A percentile compares a stretch with the other conserved stretches of the same genome.
Evolutionary conservation across 1,140 invertebrate species (phyloP).

Genomic region (Dysdera silvatica): DNA sequence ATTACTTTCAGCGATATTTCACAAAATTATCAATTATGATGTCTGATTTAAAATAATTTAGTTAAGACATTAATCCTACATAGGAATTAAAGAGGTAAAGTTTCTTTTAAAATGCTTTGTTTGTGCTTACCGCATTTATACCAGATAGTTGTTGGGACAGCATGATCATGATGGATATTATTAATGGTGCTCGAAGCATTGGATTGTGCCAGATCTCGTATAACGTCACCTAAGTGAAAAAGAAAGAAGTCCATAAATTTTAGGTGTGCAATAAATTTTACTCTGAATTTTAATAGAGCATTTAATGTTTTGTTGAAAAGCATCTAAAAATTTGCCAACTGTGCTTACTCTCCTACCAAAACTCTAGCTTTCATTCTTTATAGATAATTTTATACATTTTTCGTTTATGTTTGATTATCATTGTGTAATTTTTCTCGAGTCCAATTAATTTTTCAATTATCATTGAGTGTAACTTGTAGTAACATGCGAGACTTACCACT

Average conservation of each 20-base stretch:
- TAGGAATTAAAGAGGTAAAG: background rate
- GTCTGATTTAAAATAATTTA: background rate
- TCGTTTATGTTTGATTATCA: too few species aligned
- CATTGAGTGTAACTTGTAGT: too few species aligned
- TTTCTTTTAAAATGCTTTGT: background rate
- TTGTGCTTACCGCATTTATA: conserved; percentile 69
- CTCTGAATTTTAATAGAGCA: too few species aligned
- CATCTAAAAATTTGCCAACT: too few species aligned
- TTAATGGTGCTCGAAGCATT: conserved; percentile 61
- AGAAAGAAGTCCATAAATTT: background rate
- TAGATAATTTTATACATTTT: too few species aligned
- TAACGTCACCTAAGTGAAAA: conserved; percentile 47
- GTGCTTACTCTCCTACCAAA: too few species aligned
- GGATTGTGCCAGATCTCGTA: conserved; percentile 62
- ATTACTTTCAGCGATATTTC: background rate
- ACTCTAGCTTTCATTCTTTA: too few species aligned
- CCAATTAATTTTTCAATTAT: too few species aligned
- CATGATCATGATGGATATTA: conserved; percentile 75
- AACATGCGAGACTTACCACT: too few species aligned
- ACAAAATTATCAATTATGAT: background rate
- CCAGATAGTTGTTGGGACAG: conserved; percentile 79
- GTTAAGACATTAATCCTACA: too few species aligned
- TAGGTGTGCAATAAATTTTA: background rate
- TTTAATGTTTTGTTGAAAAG: too few species aligned
- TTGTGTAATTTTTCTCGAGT: too few species aligned